Percentiles rank a stretch among this genome's conserved stretches.
Conservation (phyloP, 2,113 vertebrate genomes). For the Odocoileus virginianus region DNA sequence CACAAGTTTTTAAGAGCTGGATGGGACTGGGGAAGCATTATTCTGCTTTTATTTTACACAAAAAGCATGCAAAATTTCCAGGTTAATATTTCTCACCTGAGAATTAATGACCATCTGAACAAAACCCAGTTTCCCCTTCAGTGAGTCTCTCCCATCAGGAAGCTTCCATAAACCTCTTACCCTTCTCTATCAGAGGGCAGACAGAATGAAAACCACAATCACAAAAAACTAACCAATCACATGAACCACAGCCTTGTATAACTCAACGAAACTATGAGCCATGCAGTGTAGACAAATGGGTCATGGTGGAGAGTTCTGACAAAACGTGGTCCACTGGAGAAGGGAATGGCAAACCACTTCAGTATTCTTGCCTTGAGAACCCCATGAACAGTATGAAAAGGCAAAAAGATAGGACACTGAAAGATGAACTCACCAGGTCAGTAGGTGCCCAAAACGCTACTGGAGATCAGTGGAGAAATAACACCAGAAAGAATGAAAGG, state of each 20-base stretch:
- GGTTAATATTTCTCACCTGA: not conserved
- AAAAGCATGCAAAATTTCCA: not conserved
- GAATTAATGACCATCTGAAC: not conserved
- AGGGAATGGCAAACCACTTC: not conserved
- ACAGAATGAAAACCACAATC: not conserved
- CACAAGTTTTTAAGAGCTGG: not conserved
- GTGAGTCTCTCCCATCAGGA: not conserved
- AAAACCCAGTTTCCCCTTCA: not conserved
- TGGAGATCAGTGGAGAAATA: not conserved
- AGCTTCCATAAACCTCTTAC: not conserved
- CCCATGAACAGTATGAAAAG: not conserved
- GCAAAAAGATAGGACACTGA: not conserved
- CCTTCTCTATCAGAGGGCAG: not conserved
- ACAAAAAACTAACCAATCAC: not conserved
- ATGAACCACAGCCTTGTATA: not conserved
- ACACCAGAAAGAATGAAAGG: not conserved
- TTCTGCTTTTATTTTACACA: not conserved
- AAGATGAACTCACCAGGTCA: not conserved
- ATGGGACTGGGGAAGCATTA: not conserved
- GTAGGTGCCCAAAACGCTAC: not conserved
- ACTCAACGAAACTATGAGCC: not conserved
- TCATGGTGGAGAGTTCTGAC: not conserved
- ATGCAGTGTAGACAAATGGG: not conserved
- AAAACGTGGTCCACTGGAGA: not conserved
- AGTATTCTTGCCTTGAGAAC: not conserved